phyloP scores from a whole-genome alignment of 2,113 vertebrate species.

The Amia ocellicauda region DNA sequence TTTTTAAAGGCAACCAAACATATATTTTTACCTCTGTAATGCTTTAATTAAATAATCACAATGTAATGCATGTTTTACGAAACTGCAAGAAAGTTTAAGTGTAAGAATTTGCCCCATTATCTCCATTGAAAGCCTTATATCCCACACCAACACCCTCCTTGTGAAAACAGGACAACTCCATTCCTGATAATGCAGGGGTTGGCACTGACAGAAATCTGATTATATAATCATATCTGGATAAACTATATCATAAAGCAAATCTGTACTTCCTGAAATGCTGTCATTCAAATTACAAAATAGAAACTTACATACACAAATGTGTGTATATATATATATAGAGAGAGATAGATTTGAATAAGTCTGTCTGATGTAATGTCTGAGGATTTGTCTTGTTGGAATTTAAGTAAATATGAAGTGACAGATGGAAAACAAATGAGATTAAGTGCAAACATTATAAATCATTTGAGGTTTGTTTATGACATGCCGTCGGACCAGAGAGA shows the following conservation, averaged over 20 bases:
- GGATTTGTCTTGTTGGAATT: conserved; percentile 25
- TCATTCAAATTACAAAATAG: conserved; percentile 27
- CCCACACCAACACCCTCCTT: too few relatives aligned
- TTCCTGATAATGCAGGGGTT: conserved; percentile 21
- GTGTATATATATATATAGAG: too few relatives aligned
- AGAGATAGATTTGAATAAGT: conserved; percentile 17
- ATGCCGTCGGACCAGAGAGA: conserved; percentile 27
- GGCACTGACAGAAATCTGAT: conserved; percentile 27
- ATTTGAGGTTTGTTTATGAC: conserved; percentile 24
- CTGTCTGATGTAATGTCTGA: conserved; percentile 35
- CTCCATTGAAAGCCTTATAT: too few relatives aligned
- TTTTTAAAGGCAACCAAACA: too few relatives aligned
- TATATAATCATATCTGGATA: conserved; percentile 36
- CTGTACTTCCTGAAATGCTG: conserved; percentile 26
- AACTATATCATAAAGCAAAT: conserved; percentile 35
- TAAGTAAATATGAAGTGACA: conserved; percentile 33
- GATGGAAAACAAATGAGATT: conserved; percentile 39
- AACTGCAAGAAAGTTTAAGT: too few relatives aligned
- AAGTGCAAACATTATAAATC: conserved; percentile 44
- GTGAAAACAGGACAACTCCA: neutral
- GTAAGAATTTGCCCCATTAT: too few relatives aligned
- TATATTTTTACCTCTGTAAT: too few relatives aligned
- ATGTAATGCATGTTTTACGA: too few relatives aligned
- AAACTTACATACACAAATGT: too few relatives aligned
- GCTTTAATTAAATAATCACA: too few relatives aligned